Evolutionary conservation across 2,888 invertebrate genomes (phyloP).

Genomic region (Girardia tigrina): DNA sequence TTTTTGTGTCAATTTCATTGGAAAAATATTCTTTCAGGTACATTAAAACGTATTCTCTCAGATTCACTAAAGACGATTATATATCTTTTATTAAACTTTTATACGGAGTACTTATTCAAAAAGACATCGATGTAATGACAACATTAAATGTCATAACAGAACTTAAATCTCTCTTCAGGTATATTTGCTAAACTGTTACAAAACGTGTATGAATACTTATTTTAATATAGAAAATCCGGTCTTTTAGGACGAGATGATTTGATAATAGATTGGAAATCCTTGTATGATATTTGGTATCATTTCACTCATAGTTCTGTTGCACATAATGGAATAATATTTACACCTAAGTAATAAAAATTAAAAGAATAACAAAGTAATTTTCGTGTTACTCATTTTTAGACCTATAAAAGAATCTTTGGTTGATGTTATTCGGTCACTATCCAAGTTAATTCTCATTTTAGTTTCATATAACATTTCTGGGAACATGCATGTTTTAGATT

Average conservation of each 20-base stretch:
- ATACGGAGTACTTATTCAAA: conserved; percentile 19
- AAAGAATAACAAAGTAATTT: not conserved
- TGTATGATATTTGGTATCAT: conserved; percentile 20
- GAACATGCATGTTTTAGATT: not conserved
- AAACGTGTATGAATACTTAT: not conserved
- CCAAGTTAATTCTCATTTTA: not conserved
- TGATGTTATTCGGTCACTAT: not conserved
- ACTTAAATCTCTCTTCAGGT: not conserved
- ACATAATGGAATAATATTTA: not conserved
- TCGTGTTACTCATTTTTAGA: not conserved
- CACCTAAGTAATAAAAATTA: not conserved
- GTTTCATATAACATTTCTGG: not conserved
- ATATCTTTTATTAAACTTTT: not conserved
- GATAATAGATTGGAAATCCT: not conserved
- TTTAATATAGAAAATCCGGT: not conserved
- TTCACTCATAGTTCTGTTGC: not conserved
- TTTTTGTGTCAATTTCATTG: too few species aligned
- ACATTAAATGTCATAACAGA: conserved; percentile 1
- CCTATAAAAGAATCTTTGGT: not conserved
- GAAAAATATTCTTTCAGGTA: conserved; percentile 2
- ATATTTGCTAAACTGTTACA: not conserved
- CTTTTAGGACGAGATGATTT: not conserved
- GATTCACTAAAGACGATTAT: conserved; percentile 17
- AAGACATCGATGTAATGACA: not conserved
- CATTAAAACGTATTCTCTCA: not conserved